These are phyloP conservation scores for Catostylus mosaicus DNA, from an alignment of 30 jellyfish, hydroid and myxozoan genomes.

Conservation along the genomic window DNA sequence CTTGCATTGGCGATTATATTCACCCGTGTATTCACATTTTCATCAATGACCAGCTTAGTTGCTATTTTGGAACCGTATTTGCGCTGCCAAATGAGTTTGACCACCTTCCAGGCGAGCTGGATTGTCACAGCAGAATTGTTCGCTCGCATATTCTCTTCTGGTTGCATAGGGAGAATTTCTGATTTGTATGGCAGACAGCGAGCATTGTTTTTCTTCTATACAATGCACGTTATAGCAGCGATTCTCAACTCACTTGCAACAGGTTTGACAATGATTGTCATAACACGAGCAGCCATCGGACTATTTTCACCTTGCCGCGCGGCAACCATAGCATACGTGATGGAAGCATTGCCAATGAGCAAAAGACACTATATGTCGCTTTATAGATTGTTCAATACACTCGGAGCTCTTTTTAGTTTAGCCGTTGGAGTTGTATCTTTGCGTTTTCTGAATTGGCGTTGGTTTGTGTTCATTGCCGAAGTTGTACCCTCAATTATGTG, in stretches of 20 bases:
- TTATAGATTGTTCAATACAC: background rate
- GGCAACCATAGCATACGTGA: background rate
- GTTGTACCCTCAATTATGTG: background rate
- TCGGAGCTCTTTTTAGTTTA: background rate
- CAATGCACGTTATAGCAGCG: background rate
- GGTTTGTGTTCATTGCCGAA: slow-evolving; percentile 4
- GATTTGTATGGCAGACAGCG: slow-evolving; percentile 21
- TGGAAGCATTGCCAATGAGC: slow-evolving; percentile 18
- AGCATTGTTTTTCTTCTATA: background rate
- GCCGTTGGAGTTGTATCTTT: background rate
- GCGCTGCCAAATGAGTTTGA: slow-evolving; percentile 22
- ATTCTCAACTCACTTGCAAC: slow-evolving; percentile 2
- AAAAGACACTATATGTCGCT: slow-evolving; percentile 3
- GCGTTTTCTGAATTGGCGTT: slow-evolving; percentile 10
- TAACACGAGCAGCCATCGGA: slow-evolving; percentile 4
- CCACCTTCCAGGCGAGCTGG: slow-evolving; percentile 5
- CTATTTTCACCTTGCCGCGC: background rate
- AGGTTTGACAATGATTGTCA: background rate
- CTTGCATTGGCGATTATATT: background rate
- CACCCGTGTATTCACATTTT: background rate
- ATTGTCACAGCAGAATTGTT: background rate
- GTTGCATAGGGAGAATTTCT: slow-evolving; percentile 7
- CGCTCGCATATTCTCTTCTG: background rate
- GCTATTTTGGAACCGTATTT: slow-evolving; percentile 9
- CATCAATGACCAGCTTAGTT: background rate